phyloP scores from a whole-genome alignment of 2,113 vertebrate species.

The Psilopsiagon aymara region DNA sequence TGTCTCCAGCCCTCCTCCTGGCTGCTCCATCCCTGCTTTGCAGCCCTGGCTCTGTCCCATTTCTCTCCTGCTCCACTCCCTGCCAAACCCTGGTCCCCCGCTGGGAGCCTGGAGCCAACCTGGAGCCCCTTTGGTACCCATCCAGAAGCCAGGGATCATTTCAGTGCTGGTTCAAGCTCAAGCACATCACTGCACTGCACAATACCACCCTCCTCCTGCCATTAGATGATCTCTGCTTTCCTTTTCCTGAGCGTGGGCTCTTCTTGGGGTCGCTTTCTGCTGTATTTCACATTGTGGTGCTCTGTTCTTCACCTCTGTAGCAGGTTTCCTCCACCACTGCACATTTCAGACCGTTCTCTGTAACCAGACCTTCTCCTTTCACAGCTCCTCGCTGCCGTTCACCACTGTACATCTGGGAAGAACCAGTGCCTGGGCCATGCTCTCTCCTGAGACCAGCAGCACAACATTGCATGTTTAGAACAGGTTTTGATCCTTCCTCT shows the following conservation, averaged over 20 bases:
- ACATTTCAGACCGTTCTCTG: rapidly evolving
- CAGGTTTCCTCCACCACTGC: background rate
- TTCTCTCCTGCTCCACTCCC: background rate
- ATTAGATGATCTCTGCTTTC: background rate
- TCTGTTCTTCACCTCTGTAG: background rate
- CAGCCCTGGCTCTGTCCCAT: background rate
- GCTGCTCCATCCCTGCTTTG: background rate
- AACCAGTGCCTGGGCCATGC: background rate
- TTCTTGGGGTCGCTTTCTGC: background rate
- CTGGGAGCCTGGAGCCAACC: background rate
- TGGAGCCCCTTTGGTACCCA: background rate
- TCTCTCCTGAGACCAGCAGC: background rate
- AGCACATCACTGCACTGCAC: background rate
- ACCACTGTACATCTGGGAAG: background rate
- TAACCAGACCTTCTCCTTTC: background rate
- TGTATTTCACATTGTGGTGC: background rate
- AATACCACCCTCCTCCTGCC: background rate
- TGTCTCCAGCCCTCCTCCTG: background rate
- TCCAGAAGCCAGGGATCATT: background rate
- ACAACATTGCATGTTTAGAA: rapidly evolving
- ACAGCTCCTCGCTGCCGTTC: background rate
- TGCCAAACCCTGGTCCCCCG: background rate
- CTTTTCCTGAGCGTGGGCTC: background rate
- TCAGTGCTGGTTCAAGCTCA: background rate
- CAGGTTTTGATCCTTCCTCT: background rate